Base-by-base conservation (phyloP, 2,797 vertebrate genomes). In the Gymnoscopelus braueri region DNA sequence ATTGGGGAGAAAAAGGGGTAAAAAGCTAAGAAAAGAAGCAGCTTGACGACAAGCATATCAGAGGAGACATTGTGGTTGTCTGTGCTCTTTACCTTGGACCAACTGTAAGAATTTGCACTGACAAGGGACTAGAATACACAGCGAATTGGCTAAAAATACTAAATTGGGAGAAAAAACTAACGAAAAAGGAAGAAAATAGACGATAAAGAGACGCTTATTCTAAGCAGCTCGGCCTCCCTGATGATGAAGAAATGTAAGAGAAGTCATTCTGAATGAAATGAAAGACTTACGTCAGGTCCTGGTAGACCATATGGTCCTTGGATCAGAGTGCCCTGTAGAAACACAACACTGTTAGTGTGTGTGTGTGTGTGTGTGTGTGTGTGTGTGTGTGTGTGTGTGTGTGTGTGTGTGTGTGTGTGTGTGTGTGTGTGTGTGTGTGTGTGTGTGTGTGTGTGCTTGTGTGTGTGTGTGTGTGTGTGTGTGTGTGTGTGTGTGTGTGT, bases 251-350 rank as follows among this genome's bases (percentile, higher is more conserved):
- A 10, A 48, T 14, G 3, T 15, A 50, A 47, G 1, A 23, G 19
- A 13, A 14, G 15, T 47, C 23, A 48, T 39, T 8, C 2, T 15
- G 13, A 4, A 14, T 39, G 47, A 5, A 66, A 26, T 5, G 14
- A 63, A 67, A 48, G 2, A 24, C 11, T 81, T 2, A 94, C 93
- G 91, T 87, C 86, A 29, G 89, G 86, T 77, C 93, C 93, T 50
- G 84, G 71, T 15, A 77, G 86, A n/a, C 93, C 93, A 8, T 82
- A 57, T 1, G 93, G 77, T 88, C 93, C 93, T 52, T 81, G 82
- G 23, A 94, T 81, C 81, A 86, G 83, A 0, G 90, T 91, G 55
- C 92, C 92, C 93, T 94, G 68, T 39, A 79, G 47, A 72, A 3
- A 78, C 32, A 47, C 13, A 23, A 74, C 3, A 81, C 47, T 10